Base-by-base conservation (phyloP, 1,140 invertebrate genomes). In the Zelostemma sp. region DNA sequence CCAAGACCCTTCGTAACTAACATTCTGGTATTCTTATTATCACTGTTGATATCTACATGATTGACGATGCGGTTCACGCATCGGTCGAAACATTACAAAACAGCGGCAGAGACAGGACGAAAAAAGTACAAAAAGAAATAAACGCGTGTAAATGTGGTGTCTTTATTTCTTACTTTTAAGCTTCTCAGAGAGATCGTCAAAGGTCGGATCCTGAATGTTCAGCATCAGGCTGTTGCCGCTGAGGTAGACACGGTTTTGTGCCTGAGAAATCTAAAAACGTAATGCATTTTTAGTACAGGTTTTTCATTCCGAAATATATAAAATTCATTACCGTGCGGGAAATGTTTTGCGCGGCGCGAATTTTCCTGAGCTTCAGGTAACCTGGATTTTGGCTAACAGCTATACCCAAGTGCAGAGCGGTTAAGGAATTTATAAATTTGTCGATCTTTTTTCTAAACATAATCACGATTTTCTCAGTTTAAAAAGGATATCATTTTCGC, bases 281-380 rank as follows among this genome's bases (percentile, higher is more conserved):
- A 68, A 49, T 0, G 53, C 9, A 21, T 43, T 64, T 40, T 62
- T 2, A 17, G 21, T 56, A 57, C 9, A 46, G 11, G 8, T 25
- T 16, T 38, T 1, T 1, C 28, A 31, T 31, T 21, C 15, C 9
- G 8, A 14, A 6, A 28, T 49, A 31, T 40, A n/a, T n/a, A n/a
- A 19, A 17, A 47, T 28, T 41, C 25, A 45, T 46, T 90, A 98
- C 95, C 68, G 96, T 99, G 88, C 95, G 91, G 15, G 98, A 93
- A 86, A 99, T 99, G 77, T 92, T 96, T 80, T 99, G 97, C 1
- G 98, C 95, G 33, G 98, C 98, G 77, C 97, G 90, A 68, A 99
- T 95, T 86, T 99, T 99, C 67, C 98, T 89, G 65, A 99, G 85
- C 82, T 99, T 99, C 55, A 99, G 86, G 77, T 99, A 99, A 80